phyloP scores from a whole-genome alignment of 1,140 invertebrate genomes.

The Listronotus bonariensis region DNA sequence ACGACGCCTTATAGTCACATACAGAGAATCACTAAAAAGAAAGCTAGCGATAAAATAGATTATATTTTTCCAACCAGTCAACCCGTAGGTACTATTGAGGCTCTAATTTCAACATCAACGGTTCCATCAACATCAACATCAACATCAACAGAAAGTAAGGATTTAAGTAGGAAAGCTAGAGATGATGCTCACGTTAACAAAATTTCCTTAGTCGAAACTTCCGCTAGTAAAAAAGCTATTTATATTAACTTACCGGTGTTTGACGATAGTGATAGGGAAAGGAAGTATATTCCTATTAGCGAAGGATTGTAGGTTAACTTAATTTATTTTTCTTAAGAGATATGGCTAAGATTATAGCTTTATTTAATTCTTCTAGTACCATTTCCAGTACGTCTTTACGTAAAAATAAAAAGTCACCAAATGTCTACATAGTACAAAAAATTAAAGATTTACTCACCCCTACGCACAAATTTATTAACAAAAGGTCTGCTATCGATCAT shows the following conservation, averaged over 20 bases:
- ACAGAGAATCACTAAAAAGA: conserved; percentile 47
- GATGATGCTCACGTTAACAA: conserved; percentile 30
- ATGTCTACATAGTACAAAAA: no score
- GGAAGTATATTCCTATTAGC: conserved; percentile 51
- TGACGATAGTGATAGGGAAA: conserved; percentile 40
- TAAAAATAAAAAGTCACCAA: not conserved
- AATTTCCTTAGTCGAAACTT: conserved; percentile 14
- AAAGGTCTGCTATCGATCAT: no score
- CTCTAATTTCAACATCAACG: not conserved
- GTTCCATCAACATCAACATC: conserved; percentile 2
- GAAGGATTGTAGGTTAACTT: conserved; percentile 3
- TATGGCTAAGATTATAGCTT: not conserved
- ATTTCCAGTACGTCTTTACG: not conserved
- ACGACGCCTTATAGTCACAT: conserved; percentile 47
- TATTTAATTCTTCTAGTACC: conserved; percentile 6
- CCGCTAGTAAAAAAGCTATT: conserved; percentile 42
- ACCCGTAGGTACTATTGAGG: no score
- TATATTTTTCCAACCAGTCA: no score
- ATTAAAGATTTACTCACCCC: no score
- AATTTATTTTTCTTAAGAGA: not conserved
- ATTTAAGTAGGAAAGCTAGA: conserved; percentile 31
- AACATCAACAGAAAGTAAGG: conserved; percentile 27
- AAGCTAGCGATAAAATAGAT: not conserved
- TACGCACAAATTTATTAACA: no score
- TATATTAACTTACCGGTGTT: conserved; percentile 53